Base-by-base conservation (phyloP, 92 coral and sea anemone genomes). In the Palythoa caribaeorum region DNA sequence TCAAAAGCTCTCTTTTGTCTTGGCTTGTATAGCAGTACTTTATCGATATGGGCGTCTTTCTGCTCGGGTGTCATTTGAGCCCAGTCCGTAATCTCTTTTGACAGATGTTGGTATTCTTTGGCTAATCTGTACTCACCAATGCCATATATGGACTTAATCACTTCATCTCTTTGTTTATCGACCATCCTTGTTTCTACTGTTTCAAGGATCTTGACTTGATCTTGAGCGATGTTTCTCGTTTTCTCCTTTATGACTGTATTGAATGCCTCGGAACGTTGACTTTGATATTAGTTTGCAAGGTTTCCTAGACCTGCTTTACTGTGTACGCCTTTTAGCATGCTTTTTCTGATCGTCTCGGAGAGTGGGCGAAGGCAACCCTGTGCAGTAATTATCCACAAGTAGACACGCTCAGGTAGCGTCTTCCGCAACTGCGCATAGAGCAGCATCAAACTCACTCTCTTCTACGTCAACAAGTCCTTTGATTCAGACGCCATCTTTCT, bases 401-500 rank as follows among this genome's bases (percentile, higher is more conserved):
- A 44, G 48, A 44, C 48, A 17, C 37, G 19, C 37, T 15, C 9
- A 8, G 71, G 71, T 6, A 17, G 35, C 9, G 28, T 35, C 9
- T 19, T 6, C 15, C 35, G 19, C 28, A 65, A 35, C 7, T 65
- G 15, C 17, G 71, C 71, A 28, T 3, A 65, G 37, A 19, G 9
- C 35, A 19, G 19, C 15, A 15, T 65, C 71, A 19, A 65, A 17
- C 71, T 65, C 71, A 1, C 9, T 35, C 87, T 69, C 53, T 57
- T 87, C 63, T 38, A 93, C 90, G 80, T 86, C 80, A 4, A 86
- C 86, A 68, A 62, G 51, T 15, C 91, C 93, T 83, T 70, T 80
- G 35, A 69, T 87, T 38, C 77, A 86, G 6, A 87, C 83, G 36
- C 93, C 95, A 50, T 59, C 16, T 2, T 80, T 71, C 74, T 90